Evolutionary conservation across 1,140 invertebrate species (phyloP).

Genomic region (Bombus vancouverensis): DNA sequence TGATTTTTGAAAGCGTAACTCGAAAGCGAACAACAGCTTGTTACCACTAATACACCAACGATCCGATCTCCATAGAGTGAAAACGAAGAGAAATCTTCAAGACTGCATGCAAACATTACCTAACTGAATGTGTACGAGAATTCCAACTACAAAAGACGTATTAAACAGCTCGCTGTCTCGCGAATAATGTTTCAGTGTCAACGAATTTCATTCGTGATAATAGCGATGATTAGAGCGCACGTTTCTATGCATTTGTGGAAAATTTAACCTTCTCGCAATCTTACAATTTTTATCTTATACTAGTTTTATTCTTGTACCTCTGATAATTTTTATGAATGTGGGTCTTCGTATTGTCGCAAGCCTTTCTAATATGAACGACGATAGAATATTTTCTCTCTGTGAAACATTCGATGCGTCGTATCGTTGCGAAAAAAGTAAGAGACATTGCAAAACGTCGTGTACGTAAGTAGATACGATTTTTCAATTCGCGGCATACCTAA

Average conservation of each 20-base stretch:
- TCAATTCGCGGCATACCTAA: background rate
- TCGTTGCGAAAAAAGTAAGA: background rate
- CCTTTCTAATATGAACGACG: background rate
- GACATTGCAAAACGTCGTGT: background rate
- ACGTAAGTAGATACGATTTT: background rate
- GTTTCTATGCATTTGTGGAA: background rate
- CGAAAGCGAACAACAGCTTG: background rate
- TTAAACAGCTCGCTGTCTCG: background rate
- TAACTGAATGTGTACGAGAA: background rate
- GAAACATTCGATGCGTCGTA: too few species aligned
- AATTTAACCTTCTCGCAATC: background rate
- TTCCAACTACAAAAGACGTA: background rate
- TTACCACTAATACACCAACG: slow-evolving; percentile 5
- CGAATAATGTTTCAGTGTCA: background rate
- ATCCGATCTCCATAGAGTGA: slow-evolving; percentile 2
- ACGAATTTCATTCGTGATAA: background rate
- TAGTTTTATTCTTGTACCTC: background rate
- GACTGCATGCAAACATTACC: slow-evolving; percentile 20
- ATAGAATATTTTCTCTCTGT: background rate
- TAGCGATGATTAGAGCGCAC: background rate
- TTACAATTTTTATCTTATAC: background rate
- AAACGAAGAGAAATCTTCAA: slow-evolving; percentile 37
- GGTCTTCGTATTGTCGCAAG: background rate
- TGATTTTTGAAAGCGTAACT: background rate
- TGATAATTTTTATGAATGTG: background rate